Conservation (phyloP, 92 coral and sea anemone species). For the Actinernus sp. region DNA sequence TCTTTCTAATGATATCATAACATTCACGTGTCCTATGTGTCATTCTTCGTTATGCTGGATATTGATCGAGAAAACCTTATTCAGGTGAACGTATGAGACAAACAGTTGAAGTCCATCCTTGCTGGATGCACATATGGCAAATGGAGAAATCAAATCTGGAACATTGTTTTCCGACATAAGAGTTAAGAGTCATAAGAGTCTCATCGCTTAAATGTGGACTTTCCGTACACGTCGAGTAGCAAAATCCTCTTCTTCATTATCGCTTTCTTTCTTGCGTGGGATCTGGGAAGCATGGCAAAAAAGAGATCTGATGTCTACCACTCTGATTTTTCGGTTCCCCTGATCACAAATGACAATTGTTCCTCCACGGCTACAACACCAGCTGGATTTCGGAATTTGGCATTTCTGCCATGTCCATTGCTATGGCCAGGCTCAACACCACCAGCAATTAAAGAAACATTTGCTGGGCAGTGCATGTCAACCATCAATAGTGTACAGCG, state of each 20-base stretch:
- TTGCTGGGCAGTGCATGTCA: constrained; percentile 64
- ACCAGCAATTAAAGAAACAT: constrained; percentile 54
- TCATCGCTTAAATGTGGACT: no score
- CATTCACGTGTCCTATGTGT: constrained; percentile 1
- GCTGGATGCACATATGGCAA: constrained; percentile 13
- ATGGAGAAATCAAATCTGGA: background rate
- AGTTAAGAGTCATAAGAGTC: constrained; percentile 40
- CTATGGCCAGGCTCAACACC: constrained; percentile 49
- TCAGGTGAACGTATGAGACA: constrained; percentile 22
- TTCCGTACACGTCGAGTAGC: constrained; percentile 40
- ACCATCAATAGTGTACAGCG: constrained; percentile 43
- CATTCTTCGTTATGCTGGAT: background rate
- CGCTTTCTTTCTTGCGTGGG: constrained; percentile 3
- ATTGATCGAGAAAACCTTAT: constrained; percentile 11
- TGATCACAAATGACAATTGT: constrained; percentile 53
- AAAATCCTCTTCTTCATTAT: constrained; percentile 43
- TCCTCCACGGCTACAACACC: constrained; percentile 21
- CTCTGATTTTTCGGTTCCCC: constrained; percentile 45
- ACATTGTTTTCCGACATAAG: constrained; percentile 20
- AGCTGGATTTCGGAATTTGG: constrained; percentile 49
- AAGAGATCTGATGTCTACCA: constrained; percentile 26
- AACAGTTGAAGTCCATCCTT: background rate
- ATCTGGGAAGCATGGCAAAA: constrained; percentile 55
- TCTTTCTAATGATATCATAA: constrained; percentile 8
- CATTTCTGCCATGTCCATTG: constrained; percentile 54